Evolutionary conservation across 1,140 invertebrate species (phyloP).

Genomic region (Scaptomyza hsui): DNA sequence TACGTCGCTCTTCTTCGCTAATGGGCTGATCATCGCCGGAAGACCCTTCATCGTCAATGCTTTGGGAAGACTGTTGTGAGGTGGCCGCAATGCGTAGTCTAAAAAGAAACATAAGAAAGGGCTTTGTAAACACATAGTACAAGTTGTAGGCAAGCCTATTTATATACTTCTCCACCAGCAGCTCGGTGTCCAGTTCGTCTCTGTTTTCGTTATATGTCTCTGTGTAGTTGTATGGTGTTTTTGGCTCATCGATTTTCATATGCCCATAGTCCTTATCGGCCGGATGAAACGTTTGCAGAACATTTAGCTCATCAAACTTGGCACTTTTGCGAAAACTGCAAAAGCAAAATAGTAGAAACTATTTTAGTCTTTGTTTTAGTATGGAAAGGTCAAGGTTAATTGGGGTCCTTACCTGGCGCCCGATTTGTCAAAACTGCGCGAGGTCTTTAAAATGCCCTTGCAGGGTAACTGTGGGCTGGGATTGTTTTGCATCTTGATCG

Average conservation of each 20-base stretch:
- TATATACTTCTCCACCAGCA: conserved; percentile 89
- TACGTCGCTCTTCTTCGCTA: conserved; percentile 86
- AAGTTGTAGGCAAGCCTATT: not conserved
- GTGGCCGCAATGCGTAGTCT: conserved; percentile 84
- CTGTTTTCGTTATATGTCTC: conserved; percentile 89
- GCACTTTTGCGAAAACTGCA: conserved; percentile 89
- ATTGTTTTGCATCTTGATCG: conserved; percentile 74
- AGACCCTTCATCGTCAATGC: conserved; percentile 87
- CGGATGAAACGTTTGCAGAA: conserved; percentile 98
- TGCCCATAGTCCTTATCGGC: conserved; percentile 99
- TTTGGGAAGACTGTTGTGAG: conserved; percentile 83
- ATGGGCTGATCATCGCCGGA: conserved; percentile 87
- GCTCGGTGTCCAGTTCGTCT: conserved; percentile 90
- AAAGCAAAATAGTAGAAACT: not conserved
- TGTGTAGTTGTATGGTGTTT: conserved; percentile 96
- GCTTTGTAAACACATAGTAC: not conserved
- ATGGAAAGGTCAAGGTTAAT: conserved; percentile 41
- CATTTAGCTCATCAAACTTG: conserved; percentile 99
- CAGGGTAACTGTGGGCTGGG: conserved; percentile 89
- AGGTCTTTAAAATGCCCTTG: conserved; percentile 96
- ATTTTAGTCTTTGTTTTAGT: conserved; percentile 51
- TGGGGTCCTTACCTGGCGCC: conserved; percentile 65
- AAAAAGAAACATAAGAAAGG: not conserved
- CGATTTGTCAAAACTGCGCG: conserved; percentile 93
- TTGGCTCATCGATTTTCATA: conserved; percentile 99